Evolutionary conservation across 2,888 invertebrate species (phyloP), one percentile per base, ranked within the genome.

Genomic region (Spilosoma lubricipeda): DNA sequence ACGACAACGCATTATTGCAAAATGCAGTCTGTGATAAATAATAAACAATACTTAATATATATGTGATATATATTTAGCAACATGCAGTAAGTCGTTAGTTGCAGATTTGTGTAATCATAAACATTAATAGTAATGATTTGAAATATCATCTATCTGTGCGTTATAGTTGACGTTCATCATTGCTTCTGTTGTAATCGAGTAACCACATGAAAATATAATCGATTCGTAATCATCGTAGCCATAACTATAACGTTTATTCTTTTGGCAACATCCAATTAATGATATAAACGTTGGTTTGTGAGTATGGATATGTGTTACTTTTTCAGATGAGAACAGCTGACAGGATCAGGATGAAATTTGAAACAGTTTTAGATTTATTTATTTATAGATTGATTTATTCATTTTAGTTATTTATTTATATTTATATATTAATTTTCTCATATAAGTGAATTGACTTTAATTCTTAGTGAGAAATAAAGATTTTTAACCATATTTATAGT

Each of bases 181-280:
- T n/a, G 48, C 30, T 30, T 48, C 7, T 68, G 42, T 45, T 56
- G 52, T 11, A 56, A 56, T 56, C 52, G 52, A 56, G 9, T n/a
- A 11, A 56, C 52, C 42, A 72, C 59, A 36, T 42, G 13, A 48
- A 56, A 68, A 69, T 69, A 63, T 75, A 69, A 72, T 67, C 39
- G 69, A 72, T 70, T 52, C 69, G 70, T 72, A 45, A 56, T 71
- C 67, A 36, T 42, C 23, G 69, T 18, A 52, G 69, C 56, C 69
- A 69, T 48, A 69, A 69, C 48, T 56, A n/a, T 56, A n/a, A 23
- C 23, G 8, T n/a, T 56, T 52, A 23, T 23, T 52, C 23, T 9
- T 9, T 23, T 52, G 52, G 11, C n/a, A 56, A 56, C n/a, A 56
- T 23, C 11, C n/a, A 11, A 56, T n/a, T n/a, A 56, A 56, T 56